Percentiles rank a stretch among this genome's conserved stretches.
These are phyloP conservation scores for Triplophysa yarkandensis DNA, from an alignment of 2,797 vertebrate genomes.

Conservation along the genomic window DNA sequence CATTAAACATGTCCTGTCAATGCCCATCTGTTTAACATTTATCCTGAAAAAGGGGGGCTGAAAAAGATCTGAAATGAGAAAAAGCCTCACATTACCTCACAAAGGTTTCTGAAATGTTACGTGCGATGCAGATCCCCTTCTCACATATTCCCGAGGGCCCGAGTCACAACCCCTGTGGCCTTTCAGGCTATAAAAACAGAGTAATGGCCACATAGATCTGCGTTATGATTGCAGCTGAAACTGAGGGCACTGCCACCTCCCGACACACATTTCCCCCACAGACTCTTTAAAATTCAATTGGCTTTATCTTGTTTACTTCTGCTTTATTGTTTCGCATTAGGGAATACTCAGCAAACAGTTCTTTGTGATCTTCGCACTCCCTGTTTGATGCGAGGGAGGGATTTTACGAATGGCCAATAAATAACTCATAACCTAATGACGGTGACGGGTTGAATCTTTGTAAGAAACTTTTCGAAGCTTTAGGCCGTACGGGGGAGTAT, in stretches of 20 bases:
- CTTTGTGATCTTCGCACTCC: too few species aligned
- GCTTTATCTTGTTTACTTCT: conserved; percentile 59
- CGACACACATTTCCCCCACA: conserved; percentile 50
- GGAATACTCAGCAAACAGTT: conserved; percentile 21
- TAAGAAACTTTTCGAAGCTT: too few species aligned
- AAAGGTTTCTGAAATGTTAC: conserved; percentile 30
- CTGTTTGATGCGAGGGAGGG: too few species aligned
- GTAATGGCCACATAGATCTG: conserved; percentile 62
- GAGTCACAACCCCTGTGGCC: conserved; percentile 31
- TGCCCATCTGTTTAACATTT: conserved; percentile 76
- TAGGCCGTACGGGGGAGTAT: too few species aligned
- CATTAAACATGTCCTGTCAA: conserved; percentile 77
- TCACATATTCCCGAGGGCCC: conserved; percentile 21
- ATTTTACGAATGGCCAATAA: too few species aligned
- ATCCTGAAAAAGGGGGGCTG: conserved; percentile 57
- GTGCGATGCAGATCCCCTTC: conserved; percentile 9
- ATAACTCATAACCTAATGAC: too few species aligned
- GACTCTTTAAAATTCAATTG: conserved; percentile 64
- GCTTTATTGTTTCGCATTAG: conserved; percentile 64
- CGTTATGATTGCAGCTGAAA: conserved; percentile 60
- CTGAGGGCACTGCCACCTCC: conserved; percentile 53
- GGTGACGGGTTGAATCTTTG: too few species aligned
- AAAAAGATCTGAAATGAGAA: conserved; percentile 49
- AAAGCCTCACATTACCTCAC: conserved; percentile 61
- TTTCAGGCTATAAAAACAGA: conserved; percentile 52